Base-by-base conservation (phyloP, 2,113 vertebrate species). In the Erinaceus europaeus region DNA sequence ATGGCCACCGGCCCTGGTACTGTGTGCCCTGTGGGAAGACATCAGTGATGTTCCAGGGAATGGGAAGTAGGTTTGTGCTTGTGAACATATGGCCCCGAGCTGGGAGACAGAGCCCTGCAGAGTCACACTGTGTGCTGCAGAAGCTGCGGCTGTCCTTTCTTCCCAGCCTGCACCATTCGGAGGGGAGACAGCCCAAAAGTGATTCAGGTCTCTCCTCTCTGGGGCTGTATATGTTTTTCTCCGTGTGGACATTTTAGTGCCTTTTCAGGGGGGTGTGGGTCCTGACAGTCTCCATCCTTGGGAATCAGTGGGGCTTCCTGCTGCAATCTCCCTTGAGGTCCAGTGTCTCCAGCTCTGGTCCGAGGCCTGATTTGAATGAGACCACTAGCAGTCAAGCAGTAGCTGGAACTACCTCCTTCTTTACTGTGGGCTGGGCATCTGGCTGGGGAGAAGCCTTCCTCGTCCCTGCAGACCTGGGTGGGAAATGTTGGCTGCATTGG, bases 381-480 rank as follows among this genome's bases (percentile, higher is more conserved):
- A 18, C 7, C 7, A 29, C 23, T 21, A 12, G 21, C 29, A 4
- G 4, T 12, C 29, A 48, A 72, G 10, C 36, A 10, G 40, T 8
- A n/a, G n/a, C 18, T 55, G 52, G 13, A 8, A 55, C 52, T 20
- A 23, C 52, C 18, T 23, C 18, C 1, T 36, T 27, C 27, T 36
- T 52, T 34, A 32, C 40, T 29, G 0, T 32, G 42, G 55, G 62
- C 61, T 25, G 0, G 0, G 36, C 18, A 18, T 36, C n/a, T 52
- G n/a, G 48, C 13, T 57, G 21, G 17, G 42, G 0, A 53, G 44
- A 89, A 61, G 69, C 40, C 13, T 40, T 69, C 27, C 15, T n/a
- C 62, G 52, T 52, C 8, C n/a, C 71, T 0, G 0, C 38, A 29
- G 46, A 46, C 32, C 42, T 44, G 0, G 0, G 23, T 4, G 21